Conservation (phyloP, 2,797 vertebrate species). For the Florisuga fusca region DNA sequence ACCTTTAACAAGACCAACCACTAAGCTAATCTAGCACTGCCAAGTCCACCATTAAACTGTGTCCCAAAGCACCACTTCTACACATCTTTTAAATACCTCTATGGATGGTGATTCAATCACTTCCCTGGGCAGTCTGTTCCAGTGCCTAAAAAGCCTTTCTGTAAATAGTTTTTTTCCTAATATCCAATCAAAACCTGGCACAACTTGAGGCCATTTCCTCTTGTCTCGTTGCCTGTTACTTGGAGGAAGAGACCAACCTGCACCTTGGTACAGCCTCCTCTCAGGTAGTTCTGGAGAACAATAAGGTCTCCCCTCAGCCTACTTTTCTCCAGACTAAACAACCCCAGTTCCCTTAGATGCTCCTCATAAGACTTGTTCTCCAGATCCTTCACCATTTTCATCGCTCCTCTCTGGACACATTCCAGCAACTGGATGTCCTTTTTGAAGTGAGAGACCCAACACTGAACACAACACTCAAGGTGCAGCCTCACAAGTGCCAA, state of each 20-base stretch:
- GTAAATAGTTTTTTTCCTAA: not conserved
- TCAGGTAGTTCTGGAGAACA: not conserved
- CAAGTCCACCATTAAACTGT: not conserved
- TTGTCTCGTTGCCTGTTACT: not conserved
- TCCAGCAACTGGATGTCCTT: not conserved
- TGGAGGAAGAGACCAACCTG: not conserved
- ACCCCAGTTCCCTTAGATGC: not conserved
- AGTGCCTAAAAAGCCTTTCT: not conserved
- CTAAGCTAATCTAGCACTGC: not conserved
- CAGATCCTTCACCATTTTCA: not conserved
- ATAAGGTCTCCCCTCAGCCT: not conserved
- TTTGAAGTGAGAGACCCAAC: not conserved
- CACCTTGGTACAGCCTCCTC: no score
- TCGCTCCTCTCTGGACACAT: not conserved
- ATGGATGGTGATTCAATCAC: not conserved
- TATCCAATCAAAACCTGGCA: not conserved
- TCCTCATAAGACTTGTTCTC: not conserved
- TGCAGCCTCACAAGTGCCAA: not conserved
- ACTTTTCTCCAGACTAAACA: not conserved
- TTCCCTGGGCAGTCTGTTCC: not conserved
- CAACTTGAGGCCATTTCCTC: not conserved
- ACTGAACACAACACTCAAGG: not conserved
- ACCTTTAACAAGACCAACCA: not conserved
- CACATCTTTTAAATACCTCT: not conserved
- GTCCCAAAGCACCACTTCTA: not conserved